Evolutionary conservation across 2,797 vertebrate species (phyloP).

Genomic region (Tangara arthus): DNA sequence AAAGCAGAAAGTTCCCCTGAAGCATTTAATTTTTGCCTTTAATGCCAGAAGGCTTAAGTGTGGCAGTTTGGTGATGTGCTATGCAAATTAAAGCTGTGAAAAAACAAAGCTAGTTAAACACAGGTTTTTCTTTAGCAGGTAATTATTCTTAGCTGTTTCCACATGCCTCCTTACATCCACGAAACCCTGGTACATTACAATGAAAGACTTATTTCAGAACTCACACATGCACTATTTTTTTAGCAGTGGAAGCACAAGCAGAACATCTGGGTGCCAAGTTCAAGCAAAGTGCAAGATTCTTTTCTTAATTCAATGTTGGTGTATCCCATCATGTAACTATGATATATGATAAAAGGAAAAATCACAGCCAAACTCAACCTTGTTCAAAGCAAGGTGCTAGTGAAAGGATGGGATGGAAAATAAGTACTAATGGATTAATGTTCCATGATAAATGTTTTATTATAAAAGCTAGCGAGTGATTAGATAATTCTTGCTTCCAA

Average conservation of each 20-base stretch:
- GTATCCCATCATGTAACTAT: constrained; percentile 72
- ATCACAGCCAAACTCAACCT: constrained; percentile 69
- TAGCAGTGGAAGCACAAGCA: constrained; percentile 60
- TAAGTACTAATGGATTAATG: constrained; percentile 79
- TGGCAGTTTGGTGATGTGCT: constrained; percentile 60
- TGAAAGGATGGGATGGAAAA: constrained; percentile 76
- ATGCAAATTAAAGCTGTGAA: constrained; percentile 64
- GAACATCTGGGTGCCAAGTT: constrained; percentile 75
- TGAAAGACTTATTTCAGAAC: constrained; percentile 63
- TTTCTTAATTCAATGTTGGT: constrained; percentile 67
- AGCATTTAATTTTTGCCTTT: constrained; percentile 31
- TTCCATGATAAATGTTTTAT: constrained; percentile 77
- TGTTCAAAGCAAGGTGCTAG: constrained; percentile 79
- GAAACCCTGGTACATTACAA: constrained; percentile 21
- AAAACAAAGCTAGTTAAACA: constrained; percentile 54
- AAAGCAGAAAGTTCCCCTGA: constrained; percentile 32
- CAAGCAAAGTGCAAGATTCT: constrained; percentile 78
- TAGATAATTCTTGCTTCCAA: constrained; percentile 81
- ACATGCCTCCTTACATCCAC: constrained; percentile 29
- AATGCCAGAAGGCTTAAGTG: constrained; percentile 29
- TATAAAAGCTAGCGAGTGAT: constrained; percentile 77
- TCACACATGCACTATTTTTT: constrained; percentile 50
- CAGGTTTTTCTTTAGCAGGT: constrained; percentile 47
- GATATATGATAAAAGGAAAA: constrained; percentile 80
- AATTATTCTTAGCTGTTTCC: constrained; percentile 54